Evolutionary conservation across 2,888 invertebrate genomes (phyloP), one percentile per base, ranked within the genome.

Genomic region (Aelia acuminata): DNA sequence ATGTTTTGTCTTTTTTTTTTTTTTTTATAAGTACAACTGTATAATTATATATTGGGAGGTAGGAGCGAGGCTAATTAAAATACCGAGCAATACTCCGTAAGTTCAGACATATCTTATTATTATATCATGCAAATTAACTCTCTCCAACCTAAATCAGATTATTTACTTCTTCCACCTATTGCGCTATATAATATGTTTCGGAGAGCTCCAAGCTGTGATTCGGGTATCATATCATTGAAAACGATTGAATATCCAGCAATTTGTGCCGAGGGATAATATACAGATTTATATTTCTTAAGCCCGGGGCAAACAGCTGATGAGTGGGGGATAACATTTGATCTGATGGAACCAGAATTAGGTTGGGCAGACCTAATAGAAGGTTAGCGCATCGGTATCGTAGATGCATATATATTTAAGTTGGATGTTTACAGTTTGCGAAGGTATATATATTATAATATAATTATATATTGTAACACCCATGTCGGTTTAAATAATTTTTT

Each of bases 291-390:
- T 20, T 31, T 18, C 15, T 5, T 70, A 70, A 35, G 63, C 4
- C 18, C 18, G 35, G 35, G 35, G 31, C 63, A 35, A 70, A 20
- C 18, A 5, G 22, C 18, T 35, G 63, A 35, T 70, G n/a, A n/a
- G n/a, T 35, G 63, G 35, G 35, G 18, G 31, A 31, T 35, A 35
- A 35, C 31, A 70, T 31, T 35, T 70, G 20, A 70, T 70, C 63
- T 70, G 63, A 70, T 70, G 63, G 26, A 70, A 35, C 63, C 20
- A 35, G 35, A 70, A 70, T 35, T 70, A 70, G 63, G 63, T 70
- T 70, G 13, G 63, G 18, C 35, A 18, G 31, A 18, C 4, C 31
- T 70, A 35, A 70, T 70, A 70, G 5, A 20, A 70, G 35, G 35
- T 70, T 70, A 22, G 18, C 18, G 35, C 63, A 35, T 18, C 1